Evolutionary conservation across 1,140 invertebrate genomes (phyloP), one percentile per base, ranked within the genome.

Genomic region (Caligus rogercresseyi): DNA sequence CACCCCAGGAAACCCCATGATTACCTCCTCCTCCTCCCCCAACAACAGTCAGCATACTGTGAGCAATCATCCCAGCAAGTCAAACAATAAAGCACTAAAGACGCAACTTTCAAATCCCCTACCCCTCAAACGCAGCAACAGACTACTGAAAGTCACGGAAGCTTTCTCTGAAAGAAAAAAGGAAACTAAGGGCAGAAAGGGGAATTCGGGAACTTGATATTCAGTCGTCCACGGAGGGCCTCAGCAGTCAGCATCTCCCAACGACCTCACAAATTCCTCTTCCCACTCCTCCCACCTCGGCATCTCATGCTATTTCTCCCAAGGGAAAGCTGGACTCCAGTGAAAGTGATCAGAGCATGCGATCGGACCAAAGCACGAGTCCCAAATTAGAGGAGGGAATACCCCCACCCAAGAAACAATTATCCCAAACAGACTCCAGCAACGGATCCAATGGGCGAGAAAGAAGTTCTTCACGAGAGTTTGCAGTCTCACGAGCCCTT

Each of bases 401-500:
- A 13, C 31, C 20, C 3, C 31, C 31, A 11, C 7, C 7, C 7
- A 43, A 43, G 31, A 7, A 7, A 11, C 31, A 43, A 43, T 7
- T 11, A n/a, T n/a, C 65, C 7, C 43, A 65, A 15, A n/a, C 15
- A n/a, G 18, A 18, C n/a, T 43, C 31, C 7, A 31, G 64, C 20
- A 26, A 65, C 26, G 54, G 24, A n/a, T 23, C 31, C 19, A 24
- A 24, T n/a, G 31, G 31, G 31, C 31, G 66, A 52, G 73, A 78
- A 61, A 79, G 75, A 52, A 80, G 81, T 26, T 78, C 80, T 2
- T 82, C 81, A 57, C 80, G 85, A 79, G 85, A 89, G 72, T 89
- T 88, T 72, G 85, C 85, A 0, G 86, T 87, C 2, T 87, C 85
- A 0, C 74, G 85, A 69, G 85, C 85, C 1, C n/a, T 89, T 31